phyloP scores from a whole-genome alignment of 2,797 vertebrate genomes.

The Zonotrichia albicollis region DNA sequence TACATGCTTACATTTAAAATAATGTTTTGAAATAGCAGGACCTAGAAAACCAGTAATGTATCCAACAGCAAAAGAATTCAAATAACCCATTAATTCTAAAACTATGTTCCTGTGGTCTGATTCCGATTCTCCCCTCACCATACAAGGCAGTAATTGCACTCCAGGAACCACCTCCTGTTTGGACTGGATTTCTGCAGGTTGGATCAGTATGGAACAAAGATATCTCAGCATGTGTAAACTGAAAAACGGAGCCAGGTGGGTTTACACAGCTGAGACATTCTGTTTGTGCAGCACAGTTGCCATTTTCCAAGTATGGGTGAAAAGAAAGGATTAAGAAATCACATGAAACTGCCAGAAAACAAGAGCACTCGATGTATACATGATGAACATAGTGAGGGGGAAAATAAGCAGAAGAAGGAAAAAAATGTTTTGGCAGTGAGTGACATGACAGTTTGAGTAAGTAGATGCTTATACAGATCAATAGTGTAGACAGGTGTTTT shows the following conservation, averaged over 20 bases:
- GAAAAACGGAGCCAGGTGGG: neutral
- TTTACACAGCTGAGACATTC: neutral
- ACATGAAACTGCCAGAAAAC: slow-evolving; percentile 6
- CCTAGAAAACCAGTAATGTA: neutral
- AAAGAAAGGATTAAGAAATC: slow-evolving; percentile 40
- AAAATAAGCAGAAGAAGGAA: neutral
- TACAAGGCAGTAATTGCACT: neutral
- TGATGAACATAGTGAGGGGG: neutral
- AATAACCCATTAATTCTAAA: neutral
- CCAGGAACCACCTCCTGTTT: neutral
- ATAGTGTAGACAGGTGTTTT: slow-evolving; percentile 22
- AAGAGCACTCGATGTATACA: neutral
- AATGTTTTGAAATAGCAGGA: slow-evolving; percentile 1
- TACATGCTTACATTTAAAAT: neutral
- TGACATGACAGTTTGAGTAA: neutral
- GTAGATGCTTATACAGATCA: neutral
- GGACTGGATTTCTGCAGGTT: neutral
- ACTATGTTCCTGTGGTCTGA: neutral
- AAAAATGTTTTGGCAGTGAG: neutral
- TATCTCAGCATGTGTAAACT: neutral
- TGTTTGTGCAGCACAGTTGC: accelerated
- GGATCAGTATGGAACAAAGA: neutral
- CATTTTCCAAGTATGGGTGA: slow-evolving; percentile 38
- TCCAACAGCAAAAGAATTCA: neutral
- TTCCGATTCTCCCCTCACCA: neutral